Evolutionary conservation across 1,140 invertebrate species (phyloP).

Genomic region (Bombus soroeensis): DNA sequence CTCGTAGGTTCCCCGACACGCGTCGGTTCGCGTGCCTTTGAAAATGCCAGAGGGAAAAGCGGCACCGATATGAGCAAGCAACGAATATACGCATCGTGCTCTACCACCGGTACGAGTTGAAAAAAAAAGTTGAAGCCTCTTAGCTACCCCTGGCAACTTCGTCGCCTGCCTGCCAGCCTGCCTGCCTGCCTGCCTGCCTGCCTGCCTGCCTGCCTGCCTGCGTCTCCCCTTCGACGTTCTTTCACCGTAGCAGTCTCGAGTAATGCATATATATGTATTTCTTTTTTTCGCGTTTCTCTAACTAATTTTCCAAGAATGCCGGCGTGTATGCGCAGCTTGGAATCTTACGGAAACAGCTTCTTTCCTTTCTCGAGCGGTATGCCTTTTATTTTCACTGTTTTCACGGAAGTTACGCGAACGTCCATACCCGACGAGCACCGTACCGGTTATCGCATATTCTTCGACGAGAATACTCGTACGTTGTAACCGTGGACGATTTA

Average conservation of each 20-base stretch:
- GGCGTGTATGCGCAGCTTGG: not conserved
- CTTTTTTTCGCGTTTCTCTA: not conserved
- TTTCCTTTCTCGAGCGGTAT: not conserved
- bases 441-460: not conserved
- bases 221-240: conserved; percentile 19
- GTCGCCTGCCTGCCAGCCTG: not conserved
- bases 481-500: not conserved
- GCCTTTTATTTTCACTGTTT: not conserved
- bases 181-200: not conserved
- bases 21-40: conserved; percentile 38
- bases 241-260: conserved; percentile 33
- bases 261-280: conserved; percentile 26
- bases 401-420: not conserved
- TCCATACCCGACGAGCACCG: no score
- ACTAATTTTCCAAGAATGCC: conserved; percentile 25
- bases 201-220: not conserved
- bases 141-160: conserved; percentile 46
- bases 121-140: conserved; percentile 34
- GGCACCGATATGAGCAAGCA: conserved; percentile 39
- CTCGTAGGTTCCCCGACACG: conserved; percentile 29
- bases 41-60: conserved; percentile 30
- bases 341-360: not conserved
- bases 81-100: conserved; percentile 11
- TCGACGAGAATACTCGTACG: not conserved
- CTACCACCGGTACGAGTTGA: not conserved